Evolutionary conservation across 37 sponge, comb jelly and placozoan species (phyloP).

Genomic region (Mnemiopsis leidyi): DNA sequence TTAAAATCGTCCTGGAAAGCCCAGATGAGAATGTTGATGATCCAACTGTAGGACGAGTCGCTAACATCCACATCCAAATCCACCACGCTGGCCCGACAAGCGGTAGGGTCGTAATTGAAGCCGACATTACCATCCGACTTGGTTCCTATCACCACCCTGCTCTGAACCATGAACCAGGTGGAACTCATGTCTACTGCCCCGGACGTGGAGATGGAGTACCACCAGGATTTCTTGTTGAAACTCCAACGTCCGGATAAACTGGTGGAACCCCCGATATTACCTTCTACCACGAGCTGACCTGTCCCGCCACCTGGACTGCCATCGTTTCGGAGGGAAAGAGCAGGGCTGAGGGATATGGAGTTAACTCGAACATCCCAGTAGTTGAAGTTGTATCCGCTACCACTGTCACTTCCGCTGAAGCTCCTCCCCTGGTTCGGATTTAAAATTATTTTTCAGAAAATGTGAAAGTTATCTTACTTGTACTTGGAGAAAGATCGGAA

Average conservation of each 20-base stretch:
- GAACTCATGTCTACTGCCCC: background rate
- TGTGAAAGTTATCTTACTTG: background rate
- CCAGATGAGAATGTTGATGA: background rate
- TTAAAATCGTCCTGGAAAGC: background rate
- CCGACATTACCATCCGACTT: background rate
- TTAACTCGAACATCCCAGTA: background rate
- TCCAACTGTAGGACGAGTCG: background rate
- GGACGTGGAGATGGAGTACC: background rate
- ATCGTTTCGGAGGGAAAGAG: background rate
- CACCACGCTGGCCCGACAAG: background rate
- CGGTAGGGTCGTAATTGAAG: background rate
- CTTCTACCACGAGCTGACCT: conserved; percentile 6
- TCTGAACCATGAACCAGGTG: background rate
- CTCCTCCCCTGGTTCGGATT: background rate
- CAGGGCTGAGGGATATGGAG: background rate
- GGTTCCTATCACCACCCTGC: background rate
- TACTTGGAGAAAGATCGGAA: background rate
- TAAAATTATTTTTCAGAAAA: too few relatives aligned
- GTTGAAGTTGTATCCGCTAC: background rate
- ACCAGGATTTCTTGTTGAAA: conserved; percentile 21
- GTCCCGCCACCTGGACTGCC: background rate
- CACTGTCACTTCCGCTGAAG: background rate
- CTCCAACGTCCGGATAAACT: background rate
- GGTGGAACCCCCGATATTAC: background rate
- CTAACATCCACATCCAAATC: background rate